A percentile compares a stretch with the other conserved stretches of the same genome.
Evolutionary conservation across 2,113 vertebrate genomes (phyloP).

Genomic region (Procavia capensis): DNA sequence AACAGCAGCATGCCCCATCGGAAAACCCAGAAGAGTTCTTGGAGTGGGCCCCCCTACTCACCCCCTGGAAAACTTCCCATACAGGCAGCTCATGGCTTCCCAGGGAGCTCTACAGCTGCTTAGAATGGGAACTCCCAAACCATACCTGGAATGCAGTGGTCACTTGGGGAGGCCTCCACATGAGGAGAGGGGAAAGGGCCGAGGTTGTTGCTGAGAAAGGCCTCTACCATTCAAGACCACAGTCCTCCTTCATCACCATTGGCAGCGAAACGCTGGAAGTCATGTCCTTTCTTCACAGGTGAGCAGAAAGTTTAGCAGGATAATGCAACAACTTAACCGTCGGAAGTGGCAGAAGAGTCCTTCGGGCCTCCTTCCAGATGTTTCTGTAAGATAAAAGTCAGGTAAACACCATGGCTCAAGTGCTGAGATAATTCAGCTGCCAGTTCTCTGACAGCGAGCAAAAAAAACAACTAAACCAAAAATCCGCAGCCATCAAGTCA

Average conservation of each 20-base stretch:
- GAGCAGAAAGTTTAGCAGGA: slow-evolving; percentile 1
- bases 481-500: no score
- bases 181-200: neutral
- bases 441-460: neutral
- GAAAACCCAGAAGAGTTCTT: neutral
- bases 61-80: neutral
- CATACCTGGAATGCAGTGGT: neutral
- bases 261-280: neutral
- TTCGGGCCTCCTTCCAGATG: neutral
- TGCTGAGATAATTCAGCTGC: neutral
- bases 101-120: neutral
- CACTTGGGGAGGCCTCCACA: neutral
- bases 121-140: neutral
- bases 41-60: neutral
- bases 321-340: neutral
- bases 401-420: neutral
- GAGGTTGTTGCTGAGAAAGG: neutral
- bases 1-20: neutral
- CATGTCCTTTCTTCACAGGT: neutral
- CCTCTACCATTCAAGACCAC: neutral
- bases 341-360: neutral
- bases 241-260: neutral
- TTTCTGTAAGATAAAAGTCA: neutral
- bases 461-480: neutral
- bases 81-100: neutral